Evolutionary conservation across 2,113 vertebrate genomes (phyloP).

Genomic region (Mirza zaza): DNA sequence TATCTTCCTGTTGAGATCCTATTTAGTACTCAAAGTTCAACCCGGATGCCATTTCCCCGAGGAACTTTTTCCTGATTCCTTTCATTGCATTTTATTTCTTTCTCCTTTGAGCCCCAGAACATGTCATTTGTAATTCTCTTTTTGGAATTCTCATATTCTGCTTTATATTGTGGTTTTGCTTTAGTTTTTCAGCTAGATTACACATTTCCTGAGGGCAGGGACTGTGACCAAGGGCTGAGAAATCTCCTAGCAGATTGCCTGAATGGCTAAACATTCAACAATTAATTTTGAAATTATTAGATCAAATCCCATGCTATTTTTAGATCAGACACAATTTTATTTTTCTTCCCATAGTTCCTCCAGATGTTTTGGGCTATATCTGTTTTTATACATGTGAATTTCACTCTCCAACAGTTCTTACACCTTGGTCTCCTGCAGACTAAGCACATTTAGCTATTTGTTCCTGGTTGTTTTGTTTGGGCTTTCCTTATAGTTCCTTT

Average conservation of each 20-base stretch:
- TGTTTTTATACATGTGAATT: slow-evolving; percentile 28
- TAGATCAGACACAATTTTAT: background rate
- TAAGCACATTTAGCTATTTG: slow-evolving; percentile 1
- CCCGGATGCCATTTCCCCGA: background rate
- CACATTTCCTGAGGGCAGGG: background rate
- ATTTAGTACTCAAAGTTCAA: background rate
- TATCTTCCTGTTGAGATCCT: background rate
- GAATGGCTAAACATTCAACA: background rate
- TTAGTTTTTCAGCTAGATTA: background rate
- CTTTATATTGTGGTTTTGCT: background rate
- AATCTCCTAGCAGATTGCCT: background rate
- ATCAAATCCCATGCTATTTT: slow-evolving; percentile 5
- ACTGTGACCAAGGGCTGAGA: background rate
- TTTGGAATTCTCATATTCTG: background rate
- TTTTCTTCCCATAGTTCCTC: background rate
- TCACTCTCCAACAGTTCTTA: slow-evolving; percentile 9
- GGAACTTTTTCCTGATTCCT: background rate
- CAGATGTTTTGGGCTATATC: background rate
- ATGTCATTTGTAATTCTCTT: background rate
- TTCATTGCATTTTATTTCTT: slow-evolving; percentile 20
- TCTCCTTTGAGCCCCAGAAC: background rate
- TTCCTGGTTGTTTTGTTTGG: slow-evolving; percentile 11
- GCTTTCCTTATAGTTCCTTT: slow-evolving; percentile 8
- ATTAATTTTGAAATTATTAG: slow-evolving; percentile 33
- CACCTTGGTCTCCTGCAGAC: background rate